Evolutionary conservation across 2,888 invertebrate species (phyloP), one percentile per base, ranked within the genome.

Genomic region (Hydrotaea diabolus): DNA sequence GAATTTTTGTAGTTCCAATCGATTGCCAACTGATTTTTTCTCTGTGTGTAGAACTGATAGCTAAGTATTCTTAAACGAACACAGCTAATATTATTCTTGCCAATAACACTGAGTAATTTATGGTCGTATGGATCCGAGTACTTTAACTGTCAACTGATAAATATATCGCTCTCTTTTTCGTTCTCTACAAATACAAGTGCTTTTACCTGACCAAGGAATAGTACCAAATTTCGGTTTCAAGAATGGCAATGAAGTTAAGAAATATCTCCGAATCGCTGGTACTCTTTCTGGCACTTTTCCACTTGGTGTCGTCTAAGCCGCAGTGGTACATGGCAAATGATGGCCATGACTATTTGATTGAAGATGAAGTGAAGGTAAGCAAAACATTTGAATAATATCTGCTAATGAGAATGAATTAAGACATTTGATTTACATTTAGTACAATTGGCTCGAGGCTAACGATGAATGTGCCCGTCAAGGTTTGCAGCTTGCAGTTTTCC

Each of bases 381-480:
- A 53, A n/a, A n/a, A n/a, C n/a, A n/a, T n/a, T n/a, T n/a, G 9
- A 46, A 46, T 2, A 46, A 11, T 46, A 46, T 5, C 9, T 2
- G 31, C n/a, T 11, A 15, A 11, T 5, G 9, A 46, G 2, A 46
- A 46, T n/a, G 1, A 57, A 21, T 4, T 39, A 8, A 3, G 1
- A 9, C 21, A 59, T 64, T 17, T 36, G 9, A n/a, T 21, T 23
- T 72, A 21, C 31, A 11, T 39, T 39, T 39, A 72, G 71, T 53
- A 21, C 19, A 72, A 53, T 55, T 72, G 53, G 53, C 9, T 53
- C n/a, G 31, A 72, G 23, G 71, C 71, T 13, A 15, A 26, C 17
- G 26, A 53, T 53, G 26, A 53, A n/a, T 72, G 71, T 53, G 53
- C 71, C n/a, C 71, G 71, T 5, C 8, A 13, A 31, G 53, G 19